These are phyloP conservation scores for Julus scanicus DNA, from an alignment of 2,888 invertebrate genomes.

Conservation along the genomic window DNA sequence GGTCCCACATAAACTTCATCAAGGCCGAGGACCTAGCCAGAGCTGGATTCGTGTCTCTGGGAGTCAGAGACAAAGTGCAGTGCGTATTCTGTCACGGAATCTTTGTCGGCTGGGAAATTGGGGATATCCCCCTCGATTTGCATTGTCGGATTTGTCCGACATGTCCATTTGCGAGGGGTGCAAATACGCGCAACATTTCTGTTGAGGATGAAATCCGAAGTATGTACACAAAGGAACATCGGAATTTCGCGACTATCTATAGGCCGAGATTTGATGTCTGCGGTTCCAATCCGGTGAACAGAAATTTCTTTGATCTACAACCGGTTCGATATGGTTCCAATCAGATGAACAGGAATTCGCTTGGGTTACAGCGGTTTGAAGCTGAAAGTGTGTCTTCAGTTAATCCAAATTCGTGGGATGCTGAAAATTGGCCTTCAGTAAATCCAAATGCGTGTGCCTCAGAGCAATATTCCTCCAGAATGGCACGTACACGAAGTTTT, in stretches of 20 bases:
- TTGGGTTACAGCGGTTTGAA: background rate
- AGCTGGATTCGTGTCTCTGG: slow-evolving; percentile 85
- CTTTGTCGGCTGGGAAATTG: slow-evolving; percentile 82
- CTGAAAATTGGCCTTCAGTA: background rate
- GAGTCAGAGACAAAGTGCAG: slow-evolving; percentile 79
- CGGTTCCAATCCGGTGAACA: slow-evolving; percentile 56
- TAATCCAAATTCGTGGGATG: background rate
- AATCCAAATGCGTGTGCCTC: slow-evolving; percentile 70
- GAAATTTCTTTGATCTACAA: background rate
- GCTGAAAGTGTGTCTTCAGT: background rate
- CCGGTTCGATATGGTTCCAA: slow-evolving; percentile 51
- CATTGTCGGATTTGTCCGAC: slow-evolving; percentile 83
- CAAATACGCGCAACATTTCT: slow-evolving; percentile 75
- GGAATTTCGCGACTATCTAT: slow-evolving; percentile 59
- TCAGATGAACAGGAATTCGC: slow-evolving; percentile 39
- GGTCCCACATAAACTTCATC: slow-evolving; percentile 75
- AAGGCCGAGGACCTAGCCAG: slow-evolving; percentile 76
- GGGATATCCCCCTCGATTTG: slow-evolving; percentile 84
- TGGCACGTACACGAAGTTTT: slow-evolving; percentile 78
- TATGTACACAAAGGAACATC: slow-evolving; percentile 53
- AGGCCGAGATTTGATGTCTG: slow-evolving; percentile 48
- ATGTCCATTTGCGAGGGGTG: slow-evolving; percentile 79
- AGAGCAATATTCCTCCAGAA: slow-evolving; percentile 76
- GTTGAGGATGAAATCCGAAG: slow-evolving; percentile 61
- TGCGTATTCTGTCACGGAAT: slow-evolving; percentile 86